Base-by-base conservation (phyloP, 2,113 vertebrate species). In the Phrynosoma blainvillii region DNA sequence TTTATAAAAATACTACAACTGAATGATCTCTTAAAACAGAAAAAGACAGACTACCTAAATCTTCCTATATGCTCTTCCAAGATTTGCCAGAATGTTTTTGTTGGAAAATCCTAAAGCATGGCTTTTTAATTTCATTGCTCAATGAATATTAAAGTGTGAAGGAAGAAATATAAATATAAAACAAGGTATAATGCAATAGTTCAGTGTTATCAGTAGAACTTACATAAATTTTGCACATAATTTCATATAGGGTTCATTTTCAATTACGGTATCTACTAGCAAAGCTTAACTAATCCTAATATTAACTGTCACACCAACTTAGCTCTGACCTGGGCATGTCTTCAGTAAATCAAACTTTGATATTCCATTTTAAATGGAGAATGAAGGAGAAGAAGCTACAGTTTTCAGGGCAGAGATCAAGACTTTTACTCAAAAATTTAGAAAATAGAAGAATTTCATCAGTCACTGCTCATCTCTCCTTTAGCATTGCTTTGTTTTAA, bases 201-300 rank as follows among this genome's bases (percentile, higher is more conserved):
- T 16, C 42, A 56, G 14, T 11, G 68, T 23, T 84, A 36, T 74
- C 47, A 56, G 68, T 56, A 56, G 47, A 74, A 84, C 27, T 52
- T 71, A 20, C 68, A 84, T 73, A 27, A n/a, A 54, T 84, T 84
- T 84, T 84, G 30, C 30, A 74, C 42, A 56, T 74, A 84, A 56
- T 84, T 74, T 84, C n/a, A 56, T 73, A n/a, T 84, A 47, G 18
- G 47, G 32, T 74, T 84, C 47, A 56, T 73, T 56, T 82, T 54
- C 70, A 84, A 32, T 74, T 56, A 52, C 30, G 25, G 21, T n/a
- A 56, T 32, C 70, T 74, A 36, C 30, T 74, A 56, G 68, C 18
- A 36, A 56, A 84, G 70, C 70, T 74, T 73, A 27, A 84, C 68
- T 84, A 84, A 84, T 84, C 42, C 47, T 84, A 73, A 73, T 84